phyloP scores from a whole-genome alignment of 1,140 invertebrate genomes.

The Prorops nasuta region DNA sequence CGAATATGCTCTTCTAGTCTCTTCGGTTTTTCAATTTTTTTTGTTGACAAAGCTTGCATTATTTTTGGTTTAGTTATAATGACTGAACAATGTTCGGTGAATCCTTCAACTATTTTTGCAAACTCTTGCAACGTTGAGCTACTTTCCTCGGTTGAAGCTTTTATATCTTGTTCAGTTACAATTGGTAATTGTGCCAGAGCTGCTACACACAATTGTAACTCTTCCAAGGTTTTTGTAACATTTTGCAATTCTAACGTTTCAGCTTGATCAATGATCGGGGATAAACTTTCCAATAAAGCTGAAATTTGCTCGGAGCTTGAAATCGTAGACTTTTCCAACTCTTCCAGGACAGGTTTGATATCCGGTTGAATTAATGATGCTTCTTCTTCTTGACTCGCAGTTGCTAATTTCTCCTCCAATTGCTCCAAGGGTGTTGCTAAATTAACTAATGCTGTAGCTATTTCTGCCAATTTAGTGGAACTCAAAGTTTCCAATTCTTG shows the following conservation, averaged over 20 bases:
- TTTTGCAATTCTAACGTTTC: constrained; percentile 6
- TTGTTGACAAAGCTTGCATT: constrained; percentile 6
- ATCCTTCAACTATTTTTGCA: constrained; percentile 17
- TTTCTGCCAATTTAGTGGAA: neutral
- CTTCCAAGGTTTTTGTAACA: constrained; percentile 10
- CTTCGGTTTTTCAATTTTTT: neutral
- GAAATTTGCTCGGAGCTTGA: constrained; percentile 15
- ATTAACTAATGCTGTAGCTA: neutral
- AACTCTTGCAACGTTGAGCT: constrained; percentile 17
- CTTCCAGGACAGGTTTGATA: constrained; percentile 11
- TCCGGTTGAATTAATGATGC: neutral
- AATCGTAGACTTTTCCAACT: constrained; percentile 9
- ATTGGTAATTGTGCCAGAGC: constrained; percentile 17
- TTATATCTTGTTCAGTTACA: constrained; percentile 13
- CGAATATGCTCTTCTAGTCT: constrained; percentile 9
- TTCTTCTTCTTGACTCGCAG: constrained; percentile 7
- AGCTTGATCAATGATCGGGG: neutral
- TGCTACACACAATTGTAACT: constrained; percentile 18
- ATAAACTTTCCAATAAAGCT: neutral
- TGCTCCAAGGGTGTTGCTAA: constrained; percentile 24
- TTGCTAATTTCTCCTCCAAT: constrained; percentile 3
- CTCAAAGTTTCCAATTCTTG: neutral
- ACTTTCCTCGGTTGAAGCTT: constrained; percentile 19
- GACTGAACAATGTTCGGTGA: constrained; percentile 14
- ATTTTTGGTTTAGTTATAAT: constrained; percentile 7